Conservation (phyloP, 2,888 invertebrate genomes). For the Spilosoma lubricipeda region DNA sequence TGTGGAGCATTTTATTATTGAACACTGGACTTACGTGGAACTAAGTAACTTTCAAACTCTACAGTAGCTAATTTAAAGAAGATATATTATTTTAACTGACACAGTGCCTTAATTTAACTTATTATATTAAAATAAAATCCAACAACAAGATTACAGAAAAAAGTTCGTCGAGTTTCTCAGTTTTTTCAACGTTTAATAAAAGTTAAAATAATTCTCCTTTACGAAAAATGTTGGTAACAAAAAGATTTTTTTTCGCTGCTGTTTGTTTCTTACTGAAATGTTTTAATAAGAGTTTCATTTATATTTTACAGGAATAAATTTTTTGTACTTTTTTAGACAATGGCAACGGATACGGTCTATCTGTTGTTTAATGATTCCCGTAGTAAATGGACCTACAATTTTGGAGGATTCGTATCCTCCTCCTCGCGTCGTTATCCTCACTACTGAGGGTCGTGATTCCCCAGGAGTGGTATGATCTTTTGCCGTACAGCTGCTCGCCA, state of each 20-base stretch:
- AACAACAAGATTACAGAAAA: neutral
- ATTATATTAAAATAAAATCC: neutral
- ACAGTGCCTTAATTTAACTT: neutral
- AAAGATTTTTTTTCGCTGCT: neutral
- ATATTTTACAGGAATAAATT: neutral
- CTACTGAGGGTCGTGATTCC: too few relatives aligned
- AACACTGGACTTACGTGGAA: neutral
- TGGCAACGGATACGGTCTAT: neutral
- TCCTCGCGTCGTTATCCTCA: too few relatives aligned
- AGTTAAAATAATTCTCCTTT: conserved; percentile 2
- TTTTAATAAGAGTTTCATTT: conserved; percentile 1
- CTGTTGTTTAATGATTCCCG: neutral
- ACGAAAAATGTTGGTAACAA: neutral
- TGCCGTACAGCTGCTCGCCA: too few relatives aligned
- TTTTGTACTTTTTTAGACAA: neutral
- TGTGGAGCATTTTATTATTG: neutral
- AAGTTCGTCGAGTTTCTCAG: neutral
- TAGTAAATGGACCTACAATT: neutral
- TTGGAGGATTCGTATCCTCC: too few relatives aligned
- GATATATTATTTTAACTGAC: neutral
- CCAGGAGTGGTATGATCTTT: too few relatives aligned
- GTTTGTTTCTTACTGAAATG: neutral
- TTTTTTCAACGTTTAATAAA: conserved; percentile 13
- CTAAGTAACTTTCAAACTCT: neutral
- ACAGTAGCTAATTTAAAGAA: neutral